Conservation (phyloP, 2,113 vertebrate genomes). For the Pterocles gutturalis region DNA sequence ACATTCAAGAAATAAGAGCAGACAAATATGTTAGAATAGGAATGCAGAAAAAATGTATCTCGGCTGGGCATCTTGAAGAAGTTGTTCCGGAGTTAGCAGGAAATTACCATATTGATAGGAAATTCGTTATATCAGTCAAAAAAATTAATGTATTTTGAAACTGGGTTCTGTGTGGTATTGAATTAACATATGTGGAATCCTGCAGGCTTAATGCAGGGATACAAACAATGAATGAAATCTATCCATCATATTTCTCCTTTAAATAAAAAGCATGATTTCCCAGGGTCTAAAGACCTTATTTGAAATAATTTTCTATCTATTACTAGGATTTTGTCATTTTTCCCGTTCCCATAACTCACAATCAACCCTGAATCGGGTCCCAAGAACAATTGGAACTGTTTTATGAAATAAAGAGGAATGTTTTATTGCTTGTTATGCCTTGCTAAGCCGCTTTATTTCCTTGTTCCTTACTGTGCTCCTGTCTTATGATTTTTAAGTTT, state of each 20-base stretch:
- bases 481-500: not conserved
- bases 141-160: not conserved
- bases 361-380: not conserved
- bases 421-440: not conserved
- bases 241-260: not conserved
- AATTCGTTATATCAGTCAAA: not conserved
- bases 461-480: not conserved
- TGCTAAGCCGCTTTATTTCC: not conserved
- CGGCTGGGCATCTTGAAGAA: not conserved
- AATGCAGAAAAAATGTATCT: not conserved
- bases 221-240: not conserved
- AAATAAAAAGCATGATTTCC: not conserved
- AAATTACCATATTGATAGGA: not conserved
- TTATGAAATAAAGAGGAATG: not conserved
- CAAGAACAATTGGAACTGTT: not conserved
- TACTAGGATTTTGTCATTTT: slow-evolving; percentile 2
- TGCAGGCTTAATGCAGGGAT: not conserved
- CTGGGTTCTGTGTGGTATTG: not conserved
- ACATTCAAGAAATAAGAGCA: not conserved
- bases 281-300: not conserved
- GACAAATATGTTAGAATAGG: not conserved
- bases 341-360: slow-evolving; percentile 30
- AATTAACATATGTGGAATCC: not conserved
- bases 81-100: not conserved
- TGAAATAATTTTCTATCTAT: slow-evolving; percentile 32